Evolutionary conservation across 2,888 invertebrate species (phyloP), one percentile per base, ranked within the genome.

Genomic region (Synergus umbraculus): DNA sequence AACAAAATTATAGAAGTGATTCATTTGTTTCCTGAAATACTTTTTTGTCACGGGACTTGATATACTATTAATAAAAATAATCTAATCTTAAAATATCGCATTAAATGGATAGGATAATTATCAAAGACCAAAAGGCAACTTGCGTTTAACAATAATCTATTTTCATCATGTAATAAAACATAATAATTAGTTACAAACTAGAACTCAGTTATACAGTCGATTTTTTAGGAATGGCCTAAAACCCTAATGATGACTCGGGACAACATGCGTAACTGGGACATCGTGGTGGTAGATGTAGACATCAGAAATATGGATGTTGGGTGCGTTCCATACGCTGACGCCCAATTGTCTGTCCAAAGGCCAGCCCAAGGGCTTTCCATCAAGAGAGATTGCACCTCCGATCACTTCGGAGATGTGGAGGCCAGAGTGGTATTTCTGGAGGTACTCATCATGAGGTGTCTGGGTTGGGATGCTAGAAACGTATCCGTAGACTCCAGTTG

Each of bases 301-400:
- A 79, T 94, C 94, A 78, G 93, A 88, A 78, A 94, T 88, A 88
- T 91, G 90, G 83, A 94, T 86, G 91, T 94, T 94, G 82, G 92
- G 92, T 10, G 93, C 89, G 77, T 88, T 88, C 85, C 91, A 87
- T 41, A 93, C 82, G 86, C 89, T 89, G 15, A 85, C 82, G 77
- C 92, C 88, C 77, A 94, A 89, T 0, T 93, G 93, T 83, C 94
- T 93, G 90, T 95, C 93, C 82, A 94, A 88, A 9, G 95, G 95
- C 91, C 92, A 95, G 77, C 94, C 94, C 41, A 94, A 89, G 15
- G 94, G 93, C 73, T 93, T 92, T 85, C 92, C 92, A 80, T 93
- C 93, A 22, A 93, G 86, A 76, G 91, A 92, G 66, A 92, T 93
- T 91, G 87, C 89, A 44, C 91, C 91, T 49, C 92, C 92, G 66